Evolutionary conservation across 2,113 vertebrate genomes (phyloP), one percentile per base, ranked within the genome.

Genomic region (Malurus cyaneus): DNA sequence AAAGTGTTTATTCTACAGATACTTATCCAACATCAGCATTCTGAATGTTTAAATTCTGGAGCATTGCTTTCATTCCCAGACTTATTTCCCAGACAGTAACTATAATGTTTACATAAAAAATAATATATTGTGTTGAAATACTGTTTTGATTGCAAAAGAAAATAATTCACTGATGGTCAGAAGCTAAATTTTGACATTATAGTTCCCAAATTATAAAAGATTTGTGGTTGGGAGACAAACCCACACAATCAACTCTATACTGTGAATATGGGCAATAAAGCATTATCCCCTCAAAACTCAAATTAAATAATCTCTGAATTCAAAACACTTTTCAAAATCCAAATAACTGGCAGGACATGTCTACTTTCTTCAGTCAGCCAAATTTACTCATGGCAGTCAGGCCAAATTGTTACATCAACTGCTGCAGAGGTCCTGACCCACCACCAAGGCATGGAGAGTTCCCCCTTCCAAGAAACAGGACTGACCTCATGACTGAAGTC

Each of bases 1-100:
- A 65, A 44, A 1, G 11, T 84, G 52, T 66, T 92, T 85, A 81
- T 54, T 79, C 28, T 70, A 62, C 60, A 87, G 65, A 81, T 34
- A 67, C 32, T 89, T 85, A 87, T 34, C 61, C 78, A 96, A 92
- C 32, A 81, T 54, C 57, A 95, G 69, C 56, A 84, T 79, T 66
- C 29, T 54, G n/a, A 61, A 70, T 84, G 56, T 44, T 94, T 81
- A 69, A 86, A 71, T 65, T 87, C 52, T 64, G 32, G 34, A 78
- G 29, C 29, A 61, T 32, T 64, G 28, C 39, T 39, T 84, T 80
- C 73, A 53, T 87, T 90, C 69, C 60, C 72, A 76, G 66, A 79
- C 54, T 62, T 42, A 71, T 50, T 86, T 88, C 56, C 74, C 88
- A 88, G 50, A 80, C 72, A 92, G 7, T 47, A 79, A 73, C 50